Base-by-base conservation (phyloP, 2,113 vertebrate genomes). In the Phainopepla nitens region DNA sequence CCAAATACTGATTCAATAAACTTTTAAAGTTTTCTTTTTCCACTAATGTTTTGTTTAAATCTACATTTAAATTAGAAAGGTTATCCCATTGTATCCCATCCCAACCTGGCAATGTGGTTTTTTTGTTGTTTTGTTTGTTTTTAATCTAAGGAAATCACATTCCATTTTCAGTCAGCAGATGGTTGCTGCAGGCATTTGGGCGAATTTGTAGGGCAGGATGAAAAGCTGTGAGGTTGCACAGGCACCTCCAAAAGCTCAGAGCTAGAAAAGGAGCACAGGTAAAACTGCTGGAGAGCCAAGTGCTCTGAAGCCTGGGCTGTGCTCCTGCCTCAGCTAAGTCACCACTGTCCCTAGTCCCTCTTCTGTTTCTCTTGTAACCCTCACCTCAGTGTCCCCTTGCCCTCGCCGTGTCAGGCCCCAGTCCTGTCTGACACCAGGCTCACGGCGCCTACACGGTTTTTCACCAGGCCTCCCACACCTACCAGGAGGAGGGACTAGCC, bases 81-180 rank as follows among this genome's bases (percentile, higher is more conserved):
- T 62, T 49, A 49, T 28, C 10, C 45, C 20, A 28, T 1, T 57
- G 35, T 27, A 44, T 49, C 13, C 18, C 8, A 15, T 54, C 10
- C n/a, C 24, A 42, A 35, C 17, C 12, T 58, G 29, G 11, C 19
- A 68, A 5, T 8, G 2, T 58, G 11, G 1, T 0, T 2, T 42
- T 35, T 35, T 53, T 57, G 25, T 81, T 68, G 16, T 24, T 39
- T 58, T 44, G 15, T 16, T 23, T 68, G n/a, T 24, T 51, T 72
- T 77, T 31, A 15, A 58, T 39, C 12, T 14, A 81, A 68, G 29
- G 0, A 19, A 45, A 60, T 47, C 4, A 7, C 6, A 27, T 77
- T 69, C 10, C 5, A 7, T 68, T 65, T 73, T 62, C 23, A 58
- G 35, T 53, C 27, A 79, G 78, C 39, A 88, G 47, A 13, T 4